Evolutionary conservation across 2,113 vertebrate species (phyloP), one percentile per base, ranked within the genome.

Genomic region (Phoxinus phoxinus): DNA sequence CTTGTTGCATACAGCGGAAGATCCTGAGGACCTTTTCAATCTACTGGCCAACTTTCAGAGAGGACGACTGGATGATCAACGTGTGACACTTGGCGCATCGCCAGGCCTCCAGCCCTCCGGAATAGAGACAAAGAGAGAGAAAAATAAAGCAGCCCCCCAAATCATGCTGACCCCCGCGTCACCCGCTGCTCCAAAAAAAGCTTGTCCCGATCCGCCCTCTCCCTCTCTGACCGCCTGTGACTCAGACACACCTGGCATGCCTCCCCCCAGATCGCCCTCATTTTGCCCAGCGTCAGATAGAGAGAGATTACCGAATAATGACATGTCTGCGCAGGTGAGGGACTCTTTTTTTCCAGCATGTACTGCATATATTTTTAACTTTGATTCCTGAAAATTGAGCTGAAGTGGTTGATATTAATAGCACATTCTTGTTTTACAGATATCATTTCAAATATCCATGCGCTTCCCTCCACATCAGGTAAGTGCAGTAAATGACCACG

Each of bases 1-100:
- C 63, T 51, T 51, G 44, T 65, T n/a, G 5, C 63, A 30, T 69
- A 19, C 53, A 90, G 89, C 12, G 32, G 88, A 92, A 2, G 95
- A 97, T 90, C 94, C 94, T 88, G 95, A 97, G 48, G 90, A 89
- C 37, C 91, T 97, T 41, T 94, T 96, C 91, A 95, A 90, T 72
- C 90, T 97, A 89, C 51, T 97, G 85, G 91, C 94, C 11, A 93
- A 91, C 78, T 94, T 94, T 81, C 96, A 97, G 89, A 92, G 94
- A 25, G 90, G 86, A 65, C 91, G 96, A 19, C 92, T 97, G 87
- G 95, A 96, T 19, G 96, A 97, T 89, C 96, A 97, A 77, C 93
- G 95, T 2, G 95, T 92, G 53, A 93, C 89, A 30, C 90, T 96
- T 80, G 92, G 85, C 27, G 69, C 91, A 74, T 90, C 96, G 84